Evolutionary conservation across 2,113 vertebrate genomes (phyloP).

Genomic region (Melanerpes formicivorus): DNA sequence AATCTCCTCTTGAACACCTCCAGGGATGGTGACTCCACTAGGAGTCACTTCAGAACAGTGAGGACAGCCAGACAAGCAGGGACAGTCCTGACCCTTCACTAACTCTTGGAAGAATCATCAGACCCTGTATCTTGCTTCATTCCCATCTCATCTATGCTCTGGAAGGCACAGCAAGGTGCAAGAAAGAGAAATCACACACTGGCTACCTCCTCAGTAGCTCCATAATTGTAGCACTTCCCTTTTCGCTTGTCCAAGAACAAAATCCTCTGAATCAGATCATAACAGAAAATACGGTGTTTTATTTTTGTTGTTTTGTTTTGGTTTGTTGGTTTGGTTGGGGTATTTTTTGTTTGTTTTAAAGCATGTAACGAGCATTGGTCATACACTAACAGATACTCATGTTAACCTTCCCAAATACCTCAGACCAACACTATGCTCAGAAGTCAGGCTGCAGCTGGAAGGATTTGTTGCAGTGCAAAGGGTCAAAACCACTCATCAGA

Average conservation of each 20-base stretch:
- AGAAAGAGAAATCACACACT: neutral
- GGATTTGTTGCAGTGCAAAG: neutral
- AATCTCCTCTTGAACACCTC: too few relatives aligned
- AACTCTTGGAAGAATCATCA: neutral
- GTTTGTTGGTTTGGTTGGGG: too few relatives aligned
- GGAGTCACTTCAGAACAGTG: neutral
- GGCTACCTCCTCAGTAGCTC: neutral
- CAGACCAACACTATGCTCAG: neutral
- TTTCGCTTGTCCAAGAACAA: neutral
- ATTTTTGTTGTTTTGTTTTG: too few relatives aligned
- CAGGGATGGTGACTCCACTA: too few relatives aligned
- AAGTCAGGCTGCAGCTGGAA: constrained; percentile 23
- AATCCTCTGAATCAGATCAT: neutral
- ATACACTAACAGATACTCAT: neutral
- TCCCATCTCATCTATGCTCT: neutral
- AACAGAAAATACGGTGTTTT: neutral
- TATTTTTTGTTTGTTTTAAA: neutral
- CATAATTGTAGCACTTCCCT: neutral
- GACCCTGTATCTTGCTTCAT: neutral
- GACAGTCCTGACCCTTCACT: neutral
- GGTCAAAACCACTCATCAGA: constrained; percentile 8
- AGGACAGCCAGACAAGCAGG: neutral
- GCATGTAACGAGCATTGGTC: neutral
- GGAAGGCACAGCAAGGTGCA: neutral
- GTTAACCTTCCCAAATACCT: neutral